Percentiles rank a stretch among this genome's conserved stretches.
Evolutionary conservation across 92 coral and sea anemone genomes (phyloP).

Genomic region (Porites evermanni): DNA sequence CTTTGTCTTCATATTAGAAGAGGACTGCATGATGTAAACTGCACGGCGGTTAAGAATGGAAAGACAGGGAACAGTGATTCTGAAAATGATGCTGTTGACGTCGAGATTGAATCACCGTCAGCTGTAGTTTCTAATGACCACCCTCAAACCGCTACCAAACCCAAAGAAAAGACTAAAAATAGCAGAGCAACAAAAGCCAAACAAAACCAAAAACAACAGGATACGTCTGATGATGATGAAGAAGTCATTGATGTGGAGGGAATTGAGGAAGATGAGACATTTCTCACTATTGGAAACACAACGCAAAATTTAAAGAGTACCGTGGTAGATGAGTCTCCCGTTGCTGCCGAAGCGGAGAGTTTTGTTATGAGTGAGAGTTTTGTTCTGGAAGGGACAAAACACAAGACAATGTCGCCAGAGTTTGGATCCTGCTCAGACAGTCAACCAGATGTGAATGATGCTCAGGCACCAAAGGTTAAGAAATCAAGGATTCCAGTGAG

Average conservation of each 20-base stretch:
- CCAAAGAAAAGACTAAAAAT: not conserved
- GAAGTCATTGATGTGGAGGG: slow-evolving; percentile 50
- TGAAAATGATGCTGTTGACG: slow-evolving; percentile 55
- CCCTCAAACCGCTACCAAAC: not conserved
- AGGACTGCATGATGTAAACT: not conserved
- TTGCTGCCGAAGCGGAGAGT: slow-evolving; percentile 41
- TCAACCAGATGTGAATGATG: not conserved
- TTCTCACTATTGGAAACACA: slow-evolving; percentile 71
- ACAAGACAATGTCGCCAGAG: slow-evolving; percentile 86
- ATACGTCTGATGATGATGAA: slow-evolving; percentile 26
- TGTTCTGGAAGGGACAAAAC: slow-evolving; percentile 65
- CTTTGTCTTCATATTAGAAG: not conserved
- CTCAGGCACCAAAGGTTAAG: not conserved
- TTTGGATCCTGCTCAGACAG: slow-evolving; percentile 51
- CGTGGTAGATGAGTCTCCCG: slow-evolving; percentile 35
- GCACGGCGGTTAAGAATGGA: not conserved
- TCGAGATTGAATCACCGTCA: not conserved
- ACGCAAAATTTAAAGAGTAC: not conserved
- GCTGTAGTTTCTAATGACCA: not conserved
- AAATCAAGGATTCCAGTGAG: slow-evolving; percentile 35
- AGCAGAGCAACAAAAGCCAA: not conserved
- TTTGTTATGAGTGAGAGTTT: slow-evolving; percentile 68
- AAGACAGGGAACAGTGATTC: slow-evolving; percentile 50
- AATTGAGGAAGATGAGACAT: slow-evolving; percentile 56
- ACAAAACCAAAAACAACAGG: not conserved